These are phyloP conservation scores for Hepsetus odoe DNA, from an alignment of 2,113 vertebrate species.

Conservation along the genomic window DNA sequence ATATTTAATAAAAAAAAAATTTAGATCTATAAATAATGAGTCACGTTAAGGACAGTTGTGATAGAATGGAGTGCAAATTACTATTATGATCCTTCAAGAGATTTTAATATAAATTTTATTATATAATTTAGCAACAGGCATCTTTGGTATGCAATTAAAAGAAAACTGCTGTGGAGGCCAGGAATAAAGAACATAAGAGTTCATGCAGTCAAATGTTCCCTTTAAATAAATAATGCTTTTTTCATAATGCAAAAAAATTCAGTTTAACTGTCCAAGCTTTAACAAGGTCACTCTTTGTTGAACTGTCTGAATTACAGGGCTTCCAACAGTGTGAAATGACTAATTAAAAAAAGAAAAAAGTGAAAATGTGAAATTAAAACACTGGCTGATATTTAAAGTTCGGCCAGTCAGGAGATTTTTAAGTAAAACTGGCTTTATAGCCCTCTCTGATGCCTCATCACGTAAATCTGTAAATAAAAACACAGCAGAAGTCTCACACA, in stretches of 20 bases:
- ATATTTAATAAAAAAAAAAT: too few species aligned
- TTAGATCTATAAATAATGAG: too few species aligned
- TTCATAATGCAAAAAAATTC: too few species aligned
- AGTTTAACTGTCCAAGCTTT: background rate
- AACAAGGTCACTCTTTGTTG: background rate
- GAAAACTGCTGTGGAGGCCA: constrained; percentile 1
- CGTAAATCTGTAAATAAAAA: constrained; percentile 4
- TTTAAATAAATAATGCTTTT: background rate
- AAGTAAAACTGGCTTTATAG: background rate
- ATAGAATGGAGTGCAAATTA: too few species aligned
- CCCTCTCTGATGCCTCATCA: background rate
- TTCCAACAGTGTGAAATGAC: background rate
- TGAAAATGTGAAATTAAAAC: constrained; percentile 5
- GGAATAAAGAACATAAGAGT: background rate
- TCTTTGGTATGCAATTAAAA: constrained; percentile 18
- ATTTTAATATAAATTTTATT: constrained; percentile 1
- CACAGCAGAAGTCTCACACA: background rate
- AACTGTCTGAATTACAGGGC: background rate
- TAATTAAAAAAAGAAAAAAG: constrained; percentile 15
- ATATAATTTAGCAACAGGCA: constrained; percentile 17
- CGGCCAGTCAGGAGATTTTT: background rate
- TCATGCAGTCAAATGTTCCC: too few species aligned
- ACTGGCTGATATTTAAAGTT: background rate
- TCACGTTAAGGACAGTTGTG: too few species aligned
- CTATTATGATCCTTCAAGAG: too few species aligned